Base-by-base conservation (phyloP, 2,113 vertebrate species). In the Microcebus griseorufus region DNA sequence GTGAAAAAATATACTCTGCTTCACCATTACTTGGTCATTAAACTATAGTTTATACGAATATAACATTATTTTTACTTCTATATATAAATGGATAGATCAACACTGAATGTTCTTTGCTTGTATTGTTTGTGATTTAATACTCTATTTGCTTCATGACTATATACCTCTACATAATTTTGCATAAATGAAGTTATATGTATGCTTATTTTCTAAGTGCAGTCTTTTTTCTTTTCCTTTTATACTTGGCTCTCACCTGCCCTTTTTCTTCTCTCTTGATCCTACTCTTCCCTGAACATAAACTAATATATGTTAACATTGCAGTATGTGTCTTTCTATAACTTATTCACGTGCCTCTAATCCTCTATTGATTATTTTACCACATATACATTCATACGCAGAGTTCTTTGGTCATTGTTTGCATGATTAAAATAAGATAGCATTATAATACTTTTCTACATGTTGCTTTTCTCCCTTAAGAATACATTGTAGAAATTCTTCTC, bases 401-500 rank as follows among this genome's bases (percentile, higher is more conserved):
- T 34, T 83, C 55, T 95, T 72, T 53, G 64, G 42, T 51, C 55
- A 82, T 76, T 37, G 9, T 92, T 95, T 94, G 13, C 48, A 88
- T 80, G 80, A 69, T 78, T 95, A 90, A 96, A 95, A 89, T 92
- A 53, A 79, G 9, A 60, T 62, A 69, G 1, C 34, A 75, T 64
- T 79, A 75, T 51, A 75, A 70, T 94, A 27, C 6, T 90, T 95
- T 92, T n/a, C 45, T 93, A 23, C 1, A 2, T 51, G 51, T 65
- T 88, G 29, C 45, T 93, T 97, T 92, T 65, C 22, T 84, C 48
- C 92, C 8, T 48, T 27, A 82, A 29, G 22, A 92, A 27, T 72
- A 65, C 65, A 27, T 65, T 72, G 67, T 70, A 23, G 42, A 88
- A 96, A 83, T 87, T 72, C 39, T 84, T 83, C 58, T 22, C 83